These are phyloP conservation scores for Apodemus speciosus DNA, from an alignment of 2,113 vertebrate species.

Conservation along the genomic window DNA sequence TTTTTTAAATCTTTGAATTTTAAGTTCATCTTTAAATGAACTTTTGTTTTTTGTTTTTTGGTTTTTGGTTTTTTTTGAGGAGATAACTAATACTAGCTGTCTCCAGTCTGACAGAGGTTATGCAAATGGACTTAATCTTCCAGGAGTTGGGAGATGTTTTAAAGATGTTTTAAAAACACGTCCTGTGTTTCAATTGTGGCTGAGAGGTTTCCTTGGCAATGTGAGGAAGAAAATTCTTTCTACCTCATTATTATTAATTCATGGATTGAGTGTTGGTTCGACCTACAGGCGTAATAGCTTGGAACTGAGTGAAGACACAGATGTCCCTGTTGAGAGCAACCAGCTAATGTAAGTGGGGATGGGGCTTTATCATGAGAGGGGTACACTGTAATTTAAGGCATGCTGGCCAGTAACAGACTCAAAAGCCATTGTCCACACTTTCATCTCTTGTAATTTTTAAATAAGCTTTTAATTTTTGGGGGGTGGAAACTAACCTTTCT, in stretches of 20 bases:
- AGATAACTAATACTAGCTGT: constrained; percentile 86
- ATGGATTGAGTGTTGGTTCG: constrained; percentile 99
- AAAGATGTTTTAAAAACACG: constrained; percentile 83
- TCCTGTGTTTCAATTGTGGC: constrained; percentile 88
- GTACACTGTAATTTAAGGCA: not conserved
- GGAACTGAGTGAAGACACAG: constrained; percentile 88
- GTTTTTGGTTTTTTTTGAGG: constrained; percentile 73
- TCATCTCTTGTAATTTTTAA: constrained; percentile 53
- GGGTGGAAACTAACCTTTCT: not conserved
- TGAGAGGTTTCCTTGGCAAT: constrained; percentile 89
- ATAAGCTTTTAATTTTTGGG: constrained; percentile 27
- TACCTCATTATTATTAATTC: constrained; percentile 94
- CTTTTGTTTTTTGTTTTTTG: constrained; percentile 69
- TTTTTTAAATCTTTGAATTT: constrained; percentile 80
- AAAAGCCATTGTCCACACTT: constrained; percentile 30
- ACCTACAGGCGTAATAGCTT: constrained; percentile 91
- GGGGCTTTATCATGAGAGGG: not conserved
- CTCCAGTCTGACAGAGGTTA: constrained; percentile 85
- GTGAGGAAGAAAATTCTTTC: constrained; percentile 91
- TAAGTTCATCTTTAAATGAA: constrained; percentile 80
- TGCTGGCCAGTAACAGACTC: constrained; percentile 50
- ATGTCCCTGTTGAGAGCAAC: constrained; percentile 81
- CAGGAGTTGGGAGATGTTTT: constrained; percentile 86
- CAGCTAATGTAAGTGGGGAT: constrained; percentile 86
- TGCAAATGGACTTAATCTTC: constrained; percentile 88